Evolutionary conservation across 2,113 vertebrate genomes (phyloP).

Genomic region (Chaenogobius annularis): DNA sequence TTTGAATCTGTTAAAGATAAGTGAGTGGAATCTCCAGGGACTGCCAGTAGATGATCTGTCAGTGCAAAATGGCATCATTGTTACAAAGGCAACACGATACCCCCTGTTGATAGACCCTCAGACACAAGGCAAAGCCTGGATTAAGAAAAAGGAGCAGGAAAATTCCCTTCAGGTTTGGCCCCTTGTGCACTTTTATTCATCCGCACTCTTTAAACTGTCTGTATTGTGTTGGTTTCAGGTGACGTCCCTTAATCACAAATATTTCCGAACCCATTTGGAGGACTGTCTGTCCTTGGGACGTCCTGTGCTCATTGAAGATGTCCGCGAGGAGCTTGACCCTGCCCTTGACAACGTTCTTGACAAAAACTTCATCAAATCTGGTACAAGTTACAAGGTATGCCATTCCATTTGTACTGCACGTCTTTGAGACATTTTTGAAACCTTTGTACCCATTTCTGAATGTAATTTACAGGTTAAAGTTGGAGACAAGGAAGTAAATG

Average conservation of each 20-base stretch:
- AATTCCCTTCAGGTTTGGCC: constrained; percentile 8
- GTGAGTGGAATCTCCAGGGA: constrained; percentile 92
- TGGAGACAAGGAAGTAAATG: constrained; percentile 94
- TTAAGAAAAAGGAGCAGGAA: constrained; percentile 90
- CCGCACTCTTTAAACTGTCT: constrained; percentile 82
- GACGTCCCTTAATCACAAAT: constrained; percentile 93
- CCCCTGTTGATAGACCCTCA: constrained; percentile 94
- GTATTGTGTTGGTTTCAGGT: constrained; percentile 72
- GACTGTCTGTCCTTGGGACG: constrained; percentile 92
- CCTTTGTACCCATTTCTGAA: neutral
- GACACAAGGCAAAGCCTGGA: constrained; percentile 95
- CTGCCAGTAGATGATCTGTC: constrained; percentile 93
- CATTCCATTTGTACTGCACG: too few species aligned
- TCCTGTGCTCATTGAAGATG: constrained; percentile 92
- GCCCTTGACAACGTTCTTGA: constrained; percentile 91
- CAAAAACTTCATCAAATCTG: constrained; percentile 94
- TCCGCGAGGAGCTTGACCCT: constrained; percentile 93
- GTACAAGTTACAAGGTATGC: constrained; percentile 86
- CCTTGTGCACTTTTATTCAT: constrained; percentile 72
- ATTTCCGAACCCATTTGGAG: constrained; percentile 94
- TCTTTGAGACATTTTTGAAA: neutral
- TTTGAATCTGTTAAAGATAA: constrained; percentile 55
- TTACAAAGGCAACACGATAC: constrained; percentile 89
- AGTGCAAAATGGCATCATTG: constrained; percentile 94
- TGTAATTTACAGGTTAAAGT: constrained; percentile 85